Conservation (phyloP, 1,140 invertebrate genomes). For the Papilio helenus region DNA sequence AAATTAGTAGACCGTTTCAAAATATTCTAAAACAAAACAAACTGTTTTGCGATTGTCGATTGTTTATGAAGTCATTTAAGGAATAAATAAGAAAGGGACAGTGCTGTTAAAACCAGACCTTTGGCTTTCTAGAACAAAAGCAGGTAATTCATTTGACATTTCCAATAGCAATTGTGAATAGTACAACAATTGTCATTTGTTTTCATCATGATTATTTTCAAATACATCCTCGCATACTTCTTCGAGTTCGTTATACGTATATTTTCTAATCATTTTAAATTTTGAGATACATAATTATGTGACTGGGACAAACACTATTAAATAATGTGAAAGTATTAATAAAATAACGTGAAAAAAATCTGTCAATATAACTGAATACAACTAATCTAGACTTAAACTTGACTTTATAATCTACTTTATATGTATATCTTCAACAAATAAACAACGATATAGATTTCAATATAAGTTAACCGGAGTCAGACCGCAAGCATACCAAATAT, state of each 20-base stretch:
- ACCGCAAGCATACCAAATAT: constrained; percentile 35
- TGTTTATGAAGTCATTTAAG: neutral
- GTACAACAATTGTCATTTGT: neutral
- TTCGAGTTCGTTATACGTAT: neutral
- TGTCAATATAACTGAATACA: no score
- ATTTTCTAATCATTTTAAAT: neutral
- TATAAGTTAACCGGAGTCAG: neutral
- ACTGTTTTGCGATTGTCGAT: no score
- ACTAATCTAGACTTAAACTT: no score
- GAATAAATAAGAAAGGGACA: neutral
- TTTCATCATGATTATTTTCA: neutral
- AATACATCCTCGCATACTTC: neutral
- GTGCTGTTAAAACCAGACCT: neutral
- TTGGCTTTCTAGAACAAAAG: neutral
- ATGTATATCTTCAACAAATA: no score
- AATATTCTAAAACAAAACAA: no score
- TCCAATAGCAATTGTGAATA: neutral
- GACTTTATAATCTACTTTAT: no score
- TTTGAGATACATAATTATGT: no score
- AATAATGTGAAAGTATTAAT: no score
- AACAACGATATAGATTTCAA: constrained; percentile 19
- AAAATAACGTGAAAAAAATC: no score
- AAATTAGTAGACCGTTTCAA: no score
- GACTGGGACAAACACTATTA: no score
- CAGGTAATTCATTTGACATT: neutral